These are phyloP conservation scores for Drosophila mayri DNA, from an alignment of 1,140 invertebrate species.

Conservation along the genomic window DNA sequence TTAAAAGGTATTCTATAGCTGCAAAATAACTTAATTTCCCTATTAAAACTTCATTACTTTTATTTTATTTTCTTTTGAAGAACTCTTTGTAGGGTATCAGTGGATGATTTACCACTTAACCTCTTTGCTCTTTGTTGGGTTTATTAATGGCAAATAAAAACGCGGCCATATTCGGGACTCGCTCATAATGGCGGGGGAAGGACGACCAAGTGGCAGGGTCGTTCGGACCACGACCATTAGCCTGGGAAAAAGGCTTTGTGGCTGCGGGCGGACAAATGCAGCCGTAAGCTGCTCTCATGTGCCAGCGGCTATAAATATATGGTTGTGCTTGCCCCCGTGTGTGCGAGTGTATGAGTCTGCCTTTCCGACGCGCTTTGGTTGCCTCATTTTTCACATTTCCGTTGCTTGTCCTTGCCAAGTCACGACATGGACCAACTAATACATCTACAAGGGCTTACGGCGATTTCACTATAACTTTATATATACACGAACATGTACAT, in stretches of 20 bases:
- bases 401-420: constrained; percentile 54
- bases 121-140: not conserved
- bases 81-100: constrained; percentile 1
- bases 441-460: constrained; percentile 45
- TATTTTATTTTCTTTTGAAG: not conserved
- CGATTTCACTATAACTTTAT: constrained; percentile 4
- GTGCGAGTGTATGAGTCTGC: constrained; percentile 21
- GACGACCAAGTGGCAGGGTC: not conserved
- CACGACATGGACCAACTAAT: constrained; percentile 31
- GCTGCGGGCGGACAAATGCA: constrained; percentile 44
- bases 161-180: constrained; percentile 29
- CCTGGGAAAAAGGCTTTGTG: constrained; percentile 30
- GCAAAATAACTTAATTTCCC: not conserved
- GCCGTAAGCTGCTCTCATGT: constrained; percentile 44
- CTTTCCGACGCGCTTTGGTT: constrained; percentile 53
- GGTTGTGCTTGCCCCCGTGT: not conserved
- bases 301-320: constrained; percentile 39
- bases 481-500: not conserved
- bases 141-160: constrained; percentile 52
- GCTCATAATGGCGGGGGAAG: not conserved
- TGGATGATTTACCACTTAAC: not conserved
- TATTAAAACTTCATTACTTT: not conserved
- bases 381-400: constrained; percentile 72
- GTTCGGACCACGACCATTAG: constrained; percentile 40
- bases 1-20: no score